phyloP scores from a whole-genome alignment of 2,888 invertebrate genomes.

The Pollenia griseotomentosa region DNA sequence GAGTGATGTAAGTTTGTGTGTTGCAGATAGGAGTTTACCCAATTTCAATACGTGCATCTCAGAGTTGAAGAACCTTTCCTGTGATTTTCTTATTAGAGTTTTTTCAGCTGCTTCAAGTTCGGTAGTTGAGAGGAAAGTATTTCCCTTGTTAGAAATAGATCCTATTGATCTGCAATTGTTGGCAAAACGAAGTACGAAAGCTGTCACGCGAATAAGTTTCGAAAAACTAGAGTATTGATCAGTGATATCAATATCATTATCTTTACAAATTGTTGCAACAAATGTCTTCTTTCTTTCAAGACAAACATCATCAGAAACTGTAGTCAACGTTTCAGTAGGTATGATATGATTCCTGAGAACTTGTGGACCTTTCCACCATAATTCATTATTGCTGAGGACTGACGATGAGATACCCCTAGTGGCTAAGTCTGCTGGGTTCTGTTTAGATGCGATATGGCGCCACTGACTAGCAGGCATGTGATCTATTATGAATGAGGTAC shows the following conservation, averaged over 20 bases:
- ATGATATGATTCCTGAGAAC: conserved; percentile 19
- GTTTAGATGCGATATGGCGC: no score
- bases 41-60: background rate
- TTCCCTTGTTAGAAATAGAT: background rate
- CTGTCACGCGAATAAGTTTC: background rate
- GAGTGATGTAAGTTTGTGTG: conserved; percentile 33
- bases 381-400: no score
- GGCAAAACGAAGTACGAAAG: conserved; percentile 13
- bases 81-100: background rate
- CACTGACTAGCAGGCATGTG: conserved; percentile 47
- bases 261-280: background rate
- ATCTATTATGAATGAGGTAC: conserved; percentile 51
- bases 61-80: background rate
- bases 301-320: background rate
- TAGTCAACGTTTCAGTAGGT: background rate
- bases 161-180: conserved; percentile 2
- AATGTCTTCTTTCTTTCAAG: conserved; percentile 42
- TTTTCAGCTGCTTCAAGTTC: conserved; percentile 14
- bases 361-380: conserved; percentile 67
- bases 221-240: no score
- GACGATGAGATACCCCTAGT: no score
- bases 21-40: conserved; percentile 23
- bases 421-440: no score
- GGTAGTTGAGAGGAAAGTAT: background rate
- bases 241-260: background rate